Percentiles rank a stretch among this genome's conserved stretches.
phyloP scores from a whole-genome alignment of 2,797 vertebrate genomes.

The Sebastolobus altivelis region DNA sequence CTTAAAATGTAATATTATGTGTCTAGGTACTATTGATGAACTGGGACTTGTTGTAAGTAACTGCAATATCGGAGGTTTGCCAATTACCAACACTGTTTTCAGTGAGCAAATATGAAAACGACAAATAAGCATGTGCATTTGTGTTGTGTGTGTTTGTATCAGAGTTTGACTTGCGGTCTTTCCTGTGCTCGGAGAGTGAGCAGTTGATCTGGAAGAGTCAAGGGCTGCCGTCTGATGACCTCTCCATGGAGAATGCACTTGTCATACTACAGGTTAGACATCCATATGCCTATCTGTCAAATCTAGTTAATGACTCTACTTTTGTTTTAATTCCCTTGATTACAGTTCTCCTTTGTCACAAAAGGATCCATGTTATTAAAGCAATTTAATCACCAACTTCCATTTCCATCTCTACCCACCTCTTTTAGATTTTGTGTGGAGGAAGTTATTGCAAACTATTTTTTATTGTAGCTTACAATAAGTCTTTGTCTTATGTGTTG shows the following conservation, averaged over 20 bases:
- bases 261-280: constrained; percentile 94
- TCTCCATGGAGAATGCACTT: constrained; percentile 98
- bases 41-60: neutral
- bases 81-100: constrained; percentile 19
- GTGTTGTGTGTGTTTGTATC: constrained; percentile 37
- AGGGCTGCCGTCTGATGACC: constrained; percentile 96
- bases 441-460: neutral
- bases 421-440: neutral
- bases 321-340: constrained; percentile 4
- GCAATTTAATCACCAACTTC: neutral
- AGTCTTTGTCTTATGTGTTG: neutral
- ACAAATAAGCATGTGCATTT: constrained; percentile 68
- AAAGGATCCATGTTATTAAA: neutral
- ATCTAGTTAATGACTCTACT: neutral
- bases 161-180: constrained; percentile 94
- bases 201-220: constrained; percentile 98
- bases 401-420: neutral
- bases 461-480: neutral
- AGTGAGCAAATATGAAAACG: constrained; percentile 83
- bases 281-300: neutral
- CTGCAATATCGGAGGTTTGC: neutral
- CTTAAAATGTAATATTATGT: neutral
- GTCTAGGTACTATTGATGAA: neutral
- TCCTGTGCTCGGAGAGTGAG: constrained; percentile 96
- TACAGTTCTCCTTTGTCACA: neutral